These are phyloP conservation scores for Triplophysa bombifrons DNA, from an alignment of 2,797 vertebrate genomes.

Conservation along the genomic window DNA sequence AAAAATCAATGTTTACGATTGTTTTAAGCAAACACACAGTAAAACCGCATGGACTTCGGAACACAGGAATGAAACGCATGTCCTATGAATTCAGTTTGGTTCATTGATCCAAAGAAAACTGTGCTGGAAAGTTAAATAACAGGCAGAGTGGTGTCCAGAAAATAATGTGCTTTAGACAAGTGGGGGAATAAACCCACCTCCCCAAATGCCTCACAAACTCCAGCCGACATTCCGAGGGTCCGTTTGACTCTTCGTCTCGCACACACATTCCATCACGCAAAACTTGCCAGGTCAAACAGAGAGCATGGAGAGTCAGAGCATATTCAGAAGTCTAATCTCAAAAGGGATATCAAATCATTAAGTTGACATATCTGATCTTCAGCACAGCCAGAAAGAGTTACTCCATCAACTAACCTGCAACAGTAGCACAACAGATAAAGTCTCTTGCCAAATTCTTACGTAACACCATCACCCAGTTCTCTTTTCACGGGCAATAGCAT, in stretches of 20 bases:
- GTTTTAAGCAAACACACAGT: slow-evolving; percentile 14
- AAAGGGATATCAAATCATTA: slow-evolving; percentile 33
- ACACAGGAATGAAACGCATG: background rate
- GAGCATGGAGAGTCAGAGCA: slow-evolving; percentile 11
- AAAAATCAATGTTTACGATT: slow-evolving; percentile 24
- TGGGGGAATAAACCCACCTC: slow-evolving; percentile 8
- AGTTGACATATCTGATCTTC: slow-evolving; percentile 2
- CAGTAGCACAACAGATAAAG: slow-evolving; percentile 35
- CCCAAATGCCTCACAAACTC: slow-evolving; percentile 1
- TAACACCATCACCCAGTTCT: slow-evolving; percentile 34
- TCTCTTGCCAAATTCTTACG: slow-evolving; percentile 40
- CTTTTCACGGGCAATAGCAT: slow-evolving; percentile 21
- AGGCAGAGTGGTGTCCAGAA: background rate
- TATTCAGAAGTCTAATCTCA: slow-evolving; percentile 29
- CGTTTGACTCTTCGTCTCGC: slow-evolving; percentile 16
- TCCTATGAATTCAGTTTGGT: background rate
- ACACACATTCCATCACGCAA: slow-evolving; percentile 33
- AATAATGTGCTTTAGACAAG: background rate
- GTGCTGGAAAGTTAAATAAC: background rate
- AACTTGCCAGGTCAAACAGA: slow-evolving; percentile 31
- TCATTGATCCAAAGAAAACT: background rate
- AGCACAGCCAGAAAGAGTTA: slow-evolving; percentile 15
- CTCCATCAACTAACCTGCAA: slow-evolving; percentile 34
- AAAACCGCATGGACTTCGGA: slow-evolving; percentile 38
- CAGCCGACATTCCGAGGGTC: slow-evolving; percentile 23